A percentile compares a stretch with the other conserved stretches of the same genome.
phyloP scores from a whole-genome alignment of 2,797 vertebrate genomes.

The Echiichthys vipera region DNA sequence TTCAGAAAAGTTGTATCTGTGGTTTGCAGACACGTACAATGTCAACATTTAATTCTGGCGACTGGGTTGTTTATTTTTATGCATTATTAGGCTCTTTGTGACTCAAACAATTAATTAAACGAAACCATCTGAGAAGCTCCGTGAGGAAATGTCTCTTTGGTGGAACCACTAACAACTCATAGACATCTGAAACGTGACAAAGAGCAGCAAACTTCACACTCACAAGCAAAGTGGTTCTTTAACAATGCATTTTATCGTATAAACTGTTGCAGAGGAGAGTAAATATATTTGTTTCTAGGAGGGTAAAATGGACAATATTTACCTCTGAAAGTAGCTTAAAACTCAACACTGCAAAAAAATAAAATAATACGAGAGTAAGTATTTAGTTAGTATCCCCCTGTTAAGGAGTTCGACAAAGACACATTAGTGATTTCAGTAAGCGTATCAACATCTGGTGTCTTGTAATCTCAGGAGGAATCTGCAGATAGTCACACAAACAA shows the following conservation, averaged over 20 bases:
- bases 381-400: neutral
- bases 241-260: neutral
- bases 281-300: neutral
- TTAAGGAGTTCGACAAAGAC: constrained; percentile 3
- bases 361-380: neutral
- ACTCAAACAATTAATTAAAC: too few relatives aligned
- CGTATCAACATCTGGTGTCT: neutral
- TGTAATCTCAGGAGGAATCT: constrained; percentile 10
- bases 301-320: too few relatives aligned
- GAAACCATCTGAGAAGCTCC: neutral
- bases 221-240: neutral
- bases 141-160: neutral
- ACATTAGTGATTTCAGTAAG: neutral
- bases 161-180: too few relatives aligned
- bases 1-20: too few relatives aligned
- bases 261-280: neutral
- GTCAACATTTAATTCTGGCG: too few relatives aligned
- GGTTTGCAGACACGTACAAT: too few relatives aligned
- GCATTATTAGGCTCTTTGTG: neutral
- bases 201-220: neutral
- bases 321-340: neutral
- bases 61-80: too few relatives aligned
- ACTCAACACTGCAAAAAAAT: neutral
- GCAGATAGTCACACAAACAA: neutral
- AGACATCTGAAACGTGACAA: neutral